Percentiles rank a stretch among this genome's conserved stretches.
Conservation (phyloP, 2,888 invertebrate genomes). For the Noctua comes region DNA sequence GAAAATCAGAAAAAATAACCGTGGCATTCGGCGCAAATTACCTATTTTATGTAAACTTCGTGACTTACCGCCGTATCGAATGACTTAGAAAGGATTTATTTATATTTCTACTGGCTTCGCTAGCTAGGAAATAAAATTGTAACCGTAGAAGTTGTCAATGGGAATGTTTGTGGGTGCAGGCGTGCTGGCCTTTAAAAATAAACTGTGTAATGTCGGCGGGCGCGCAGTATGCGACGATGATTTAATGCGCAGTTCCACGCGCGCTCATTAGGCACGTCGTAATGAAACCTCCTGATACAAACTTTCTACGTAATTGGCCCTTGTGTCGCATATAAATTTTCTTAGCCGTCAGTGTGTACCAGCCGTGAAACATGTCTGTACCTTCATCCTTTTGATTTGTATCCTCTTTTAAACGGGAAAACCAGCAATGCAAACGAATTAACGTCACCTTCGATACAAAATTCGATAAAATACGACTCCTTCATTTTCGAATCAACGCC, state of each 20-base stretch:
- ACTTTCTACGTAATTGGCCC: constrained; percentile 66
- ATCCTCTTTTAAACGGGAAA: constrained; percentile 18
- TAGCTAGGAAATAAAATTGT: constrained; percentile 75
- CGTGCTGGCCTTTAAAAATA: constrained; percentile 79
- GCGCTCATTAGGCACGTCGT: constrained; percentile 78
- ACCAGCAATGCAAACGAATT: constrained; percentile 1
- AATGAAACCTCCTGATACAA: constrained; percentile 68
- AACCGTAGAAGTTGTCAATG: constrained; percentile 79
- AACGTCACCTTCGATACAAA: constrained; percentile 27
- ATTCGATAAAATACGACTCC: constrained; percentile 39
- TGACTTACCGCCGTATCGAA: constrained; percentile 89
- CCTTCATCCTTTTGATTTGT: constrained; percentile 13
- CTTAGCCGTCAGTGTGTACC: constrained; percentile 29
- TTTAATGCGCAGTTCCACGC: constrained; percentile 76
- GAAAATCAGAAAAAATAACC: constrained; percentile 81
- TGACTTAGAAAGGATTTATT: constrained; percentile 89
- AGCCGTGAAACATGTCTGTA: constrained; percentile 34
- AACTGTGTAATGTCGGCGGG: constrained; percentile 70
- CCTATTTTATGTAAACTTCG: constrained; percentile 90
- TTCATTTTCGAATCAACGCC: constrained; percentile 25
- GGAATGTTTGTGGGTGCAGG: constrained; percentile 77
- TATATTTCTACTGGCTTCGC: constrained; percentile 79
- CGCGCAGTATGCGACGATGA: constrained; percentile 75
- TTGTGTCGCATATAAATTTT: constrained; percentile 58
- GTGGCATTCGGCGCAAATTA: constrained; percentile 87